A percentile compares a stretch with the other conserved stretches of the same genome.
phyloP scores from a whole-genome alignment of 2,888 invertebrate species.

The Leptopilina syphax region DNA sequence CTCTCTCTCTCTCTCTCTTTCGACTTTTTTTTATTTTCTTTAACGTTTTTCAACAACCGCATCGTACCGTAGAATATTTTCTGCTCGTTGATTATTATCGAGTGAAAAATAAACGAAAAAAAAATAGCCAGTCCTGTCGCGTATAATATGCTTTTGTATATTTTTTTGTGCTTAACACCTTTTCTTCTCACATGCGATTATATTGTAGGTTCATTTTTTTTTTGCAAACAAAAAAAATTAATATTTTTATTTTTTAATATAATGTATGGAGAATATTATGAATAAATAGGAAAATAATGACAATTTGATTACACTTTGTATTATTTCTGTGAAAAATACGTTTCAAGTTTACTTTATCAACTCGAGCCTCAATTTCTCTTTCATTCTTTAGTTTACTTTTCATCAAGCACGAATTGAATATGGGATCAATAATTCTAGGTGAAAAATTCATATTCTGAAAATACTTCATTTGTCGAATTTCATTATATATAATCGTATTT shows the following conservation, averaged over 20 bases:
- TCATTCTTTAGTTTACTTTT: conserved; percentile 2
- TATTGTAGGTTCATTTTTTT: neutral
- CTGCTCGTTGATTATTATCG: conserved; percentile 30
- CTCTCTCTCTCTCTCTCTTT: neutral
- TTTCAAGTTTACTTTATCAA: neutral
- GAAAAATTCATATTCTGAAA: conserved; percentile 4
- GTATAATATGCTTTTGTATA: neutral
- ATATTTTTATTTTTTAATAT: neutral
- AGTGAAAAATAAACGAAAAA: conserved; percentile 10
- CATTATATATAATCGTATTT: neutral
- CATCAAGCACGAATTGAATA: conserved; percentile 3
- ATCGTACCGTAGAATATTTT: conserved; percentile 3
- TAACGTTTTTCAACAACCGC: conserved; percentile 10
- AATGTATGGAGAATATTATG: neutral
- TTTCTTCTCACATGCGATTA: neutral
- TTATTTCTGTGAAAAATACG: neutral
- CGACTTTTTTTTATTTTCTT: neutral
- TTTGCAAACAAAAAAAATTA: neutral
- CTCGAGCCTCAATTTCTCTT: neutral
- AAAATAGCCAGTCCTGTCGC: neutral
- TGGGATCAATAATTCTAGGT: neutral
- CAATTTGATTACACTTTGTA: no score
- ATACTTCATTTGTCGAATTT: neutral
- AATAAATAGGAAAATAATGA: neutral
- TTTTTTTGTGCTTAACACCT: neutral